Evolutionary conservation across 2,797 vertebrate species (phyloP).

Genomic region (Pogonophryne albipinna): DNA sequence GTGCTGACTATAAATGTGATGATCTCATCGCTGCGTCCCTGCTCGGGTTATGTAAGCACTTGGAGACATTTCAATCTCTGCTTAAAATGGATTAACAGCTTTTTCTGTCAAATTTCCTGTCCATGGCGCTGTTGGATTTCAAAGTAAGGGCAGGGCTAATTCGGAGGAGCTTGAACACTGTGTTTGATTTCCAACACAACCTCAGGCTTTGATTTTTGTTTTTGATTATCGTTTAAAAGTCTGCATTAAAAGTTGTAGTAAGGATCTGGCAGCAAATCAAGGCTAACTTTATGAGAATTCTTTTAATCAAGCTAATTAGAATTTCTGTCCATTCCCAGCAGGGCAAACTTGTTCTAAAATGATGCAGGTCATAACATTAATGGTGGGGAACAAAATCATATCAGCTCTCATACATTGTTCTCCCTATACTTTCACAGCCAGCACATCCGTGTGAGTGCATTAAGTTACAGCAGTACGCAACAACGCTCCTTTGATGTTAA

Average conservation of each 20-base stretch:
- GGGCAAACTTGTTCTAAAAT: slow-evolving; percentile 50
- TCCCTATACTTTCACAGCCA: no score
- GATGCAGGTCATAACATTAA: slow-evolving; percentile 16
- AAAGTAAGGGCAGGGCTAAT: slow-evolving; percentile 43
- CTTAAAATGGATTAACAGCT: slow-evolving; percentile 65
- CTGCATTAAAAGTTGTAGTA: slow-evolving; percentile 48
- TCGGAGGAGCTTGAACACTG: slow-evolving; percentile 38
- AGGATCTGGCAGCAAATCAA: slow-evolving; percentile 65
- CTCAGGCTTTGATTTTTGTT: slow-evolving; percentile 11
- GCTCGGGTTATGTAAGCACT: slow-evolving; percentile 42
- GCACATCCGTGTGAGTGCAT: no score
- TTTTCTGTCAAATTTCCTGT: slow-evolving; percentile 58
- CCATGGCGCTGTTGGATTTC: slow-evolving; percentile 26
- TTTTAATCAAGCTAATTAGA: slow-evolving; percentile 62
- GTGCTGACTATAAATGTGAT: slow-evolving; percentile 37
- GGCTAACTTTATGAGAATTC: slow-evolving; percentile 60
- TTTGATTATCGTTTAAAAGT: slow-evolving; percentile 52
- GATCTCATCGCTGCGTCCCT: slow-evolving; percentile 39
- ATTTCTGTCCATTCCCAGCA: slow-evolving; percentile 53
- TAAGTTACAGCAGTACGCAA: no score
- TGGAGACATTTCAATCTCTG: slow-evolving; percentile 45
- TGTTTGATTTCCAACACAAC: slow-evolving; percentile 48
- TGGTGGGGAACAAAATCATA: no score
- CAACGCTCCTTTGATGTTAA: no score
- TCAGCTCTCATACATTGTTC: no score